These are phyloP conservation scores for Capromys pilorides DNA, from an alignment of 2,797 vertebrate genomes.

Conservation along the genomic window DNA sequence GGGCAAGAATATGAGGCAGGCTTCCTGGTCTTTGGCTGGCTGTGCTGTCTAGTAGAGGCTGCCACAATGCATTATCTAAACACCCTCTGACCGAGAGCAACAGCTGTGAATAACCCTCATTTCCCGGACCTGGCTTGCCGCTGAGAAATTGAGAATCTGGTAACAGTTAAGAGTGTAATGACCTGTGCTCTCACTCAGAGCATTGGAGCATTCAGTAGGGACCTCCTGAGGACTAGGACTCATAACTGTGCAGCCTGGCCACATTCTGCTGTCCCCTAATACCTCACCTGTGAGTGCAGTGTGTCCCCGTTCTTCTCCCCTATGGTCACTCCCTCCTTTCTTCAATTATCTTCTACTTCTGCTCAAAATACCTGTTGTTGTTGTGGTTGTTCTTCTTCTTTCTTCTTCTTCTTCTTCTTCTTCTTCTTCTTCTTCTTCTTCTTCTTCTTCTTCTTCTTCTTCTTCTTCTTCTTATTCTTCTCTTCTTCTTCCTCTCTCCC, in stretches of 20 bases:
- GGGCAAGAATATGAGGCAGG: conserved; percentile 48
- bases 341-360: not conserved
- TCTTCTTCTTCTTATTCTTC: not conserved
- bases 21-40: conserved; percentile 39
- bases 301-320: not conserved
- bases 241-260: not conserved
- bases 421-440: not conserved
- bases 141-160: conserved; percentile 54
- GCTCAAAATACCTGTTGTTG: not conserved
- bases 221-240: not conserved
- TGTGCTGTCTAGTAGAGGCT: conserved; percentile 53
- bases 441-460: not conserved
- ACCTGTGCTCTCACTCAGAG: conserved; percentile 28
- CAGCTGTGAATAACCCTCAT: conserved; percentile 48
- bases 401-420: too few species aligned
- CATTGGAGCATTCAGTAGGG: conserved; percentile 47
- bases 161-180: conserved; percentile 56
- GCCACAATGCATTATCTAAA: conserved; percentile 56
- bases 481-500: not conserved
- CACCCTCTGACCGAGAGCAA: conserved; percentile 63
- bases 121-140: conserved; percentile 26
- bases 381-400: too few species aligned
- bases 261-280: not conserved
- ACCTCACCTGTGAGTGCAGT: not conserved
- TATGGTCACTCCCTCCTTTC: not conserved